phyloP scores from a whole-genome alignment of 2,797 vertebrate genomes.

The Peromyscus eremicus region DNA sequence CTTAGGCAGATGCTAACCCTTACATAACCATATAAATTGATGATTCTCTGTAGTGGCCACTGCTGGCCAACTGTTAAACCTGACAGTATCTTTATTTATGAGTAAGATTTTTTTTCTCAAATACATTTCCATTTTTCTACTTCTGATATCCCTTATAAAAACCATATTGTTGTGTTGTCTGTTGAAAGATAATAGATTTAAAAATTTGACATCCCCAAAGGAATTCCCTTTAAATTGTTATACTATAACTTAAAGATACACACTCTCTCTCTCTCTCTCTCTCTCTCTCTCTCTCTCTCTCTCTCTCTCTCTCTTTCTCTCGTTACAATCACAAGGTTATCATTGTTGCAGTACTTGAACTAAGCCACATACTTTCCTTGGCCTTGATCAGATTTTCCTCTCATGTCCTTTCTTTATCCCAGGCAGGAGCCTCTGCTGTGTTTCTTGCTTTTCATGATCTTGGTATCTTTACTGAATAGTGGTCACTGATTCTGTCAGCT shows the following conservation, averaged over 20 bases:
- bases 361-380: not conserved
- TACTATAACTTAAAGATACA: constrained; percentile 22
- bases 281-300: too few relatives aligned
- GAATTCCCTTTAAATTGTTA: constrained; percentile 61
- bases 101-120: constrained; percentile 31
- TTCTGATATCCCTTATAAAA: constrained; percentile 55
- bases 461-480: not conserved
- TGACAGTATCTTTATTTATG: constrained; percentile 41
- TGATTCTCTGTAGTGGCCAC: not conserved
- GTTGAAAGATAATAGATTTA: constrained; percentile 25
- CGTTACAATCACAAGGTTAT: not conserved
- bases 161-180: constrained; percentile 37
- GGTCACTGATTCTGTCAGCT: constrained; percentile 8
- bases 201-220: constrained; percentile 36
- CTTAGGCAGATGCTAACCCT: not conserved
- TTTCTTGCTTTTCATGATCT: constrained; percentile 11
- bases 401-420: not conserved
- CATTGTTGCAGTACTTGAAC: not conserved
- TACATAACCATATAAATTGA: not conserved
- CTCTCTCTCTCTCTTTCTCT: too few relatives aligned
- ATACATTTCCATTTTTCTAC: constrained; percentile 48
- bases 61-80: constrained; percentile 33
- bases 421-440: not conserved
- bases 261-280: too few relatives aligned
- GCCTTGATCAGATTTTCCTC: not conserved